Evolutionary conservation across 1,140 invertebrate species (phyloP), one percentile per base, ranked within the genome.

Genomic region (Eupristina koningsbergeri): DNA sequence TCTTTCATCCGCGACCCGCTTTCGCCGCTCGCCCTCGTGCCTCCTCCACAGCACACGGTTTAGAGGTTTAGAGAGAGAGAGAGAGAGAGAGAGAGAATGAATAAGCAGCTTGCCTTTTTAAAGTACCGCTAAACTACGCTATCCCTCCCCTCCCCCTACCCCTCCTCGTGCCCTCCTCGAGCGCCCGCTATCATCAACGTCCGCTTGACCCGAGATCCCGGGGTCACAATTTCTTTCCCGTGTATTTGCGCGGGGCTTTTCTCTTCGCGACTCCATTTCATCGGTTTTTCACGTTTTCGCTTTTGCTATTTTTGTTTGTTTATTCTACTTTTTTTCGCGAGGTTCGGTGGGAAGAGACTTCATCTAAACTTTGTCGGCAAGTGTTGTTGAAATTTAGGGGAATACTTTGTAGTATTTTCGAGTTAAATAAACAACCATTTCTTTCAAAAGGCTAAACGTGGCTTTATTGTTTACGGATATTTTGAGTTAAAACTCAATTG

Each of bases 51-150:
- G n/a, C n/a, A n/a, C n/a, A n/a, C n/a, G n/a, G n/a, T n/a, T n/a
- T n/a, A n/a, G n/a, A n/a, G n/a, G n/a, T n/a, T n/a, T n/a, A n/a
- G n/a, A n/a, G n/a, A n/a, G n/a, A n/a, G n/a, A n/a, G n/a, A n/a
- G n/a, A n/a, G n/a, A n/a, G n/a, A n/a, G n/a, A n/a, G n/a, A n/a
- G n/a, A n/a, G n/a, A n/a, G n/a, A n/a, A n/a, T n/a, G n/a, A 58
- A 22, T 26, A 26, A 58, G 39, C 45, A 53, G 31, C 63, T 80
- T 36, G 69, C 67, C 80, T 73, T 76, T 82, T 82, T 82, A 81
- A 81, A 81, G 69, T 61, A 45, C 5, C 80, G 22, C 17, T 41
- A 13, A 36, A 5, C n/a, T 71, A 41, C 41, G 41, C 67, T 71
- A 41, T 22, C 67, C 41, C 19, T 36, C 31, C 8, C 15, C 31